Base-by-base conservation (phyloP, 2,888 invertebrate genomes). In the Nycteola revayana region DNA sequence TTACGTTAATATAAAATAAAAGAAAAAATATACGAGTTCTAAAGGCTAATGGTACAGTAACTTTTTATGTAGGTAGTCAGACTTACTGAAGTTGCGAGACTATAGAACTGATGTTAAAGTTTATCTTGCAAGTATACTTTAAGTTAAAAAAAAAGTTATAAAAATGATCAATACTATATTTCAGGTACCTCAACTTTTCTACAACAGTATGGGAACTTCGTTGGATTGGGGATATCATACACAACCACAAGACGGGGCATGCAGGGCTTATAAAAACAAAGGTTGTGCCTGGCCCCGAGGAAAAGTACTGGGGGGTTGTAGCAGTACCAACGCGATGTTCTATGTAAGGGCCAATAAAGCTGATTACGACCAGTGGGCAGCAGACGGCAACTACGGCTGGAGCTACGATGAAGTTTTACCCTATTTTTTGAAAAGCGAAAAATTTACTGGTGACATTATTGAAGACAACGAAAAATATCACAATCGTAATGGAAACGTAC, bases 211-310 rank as follows among this genome's bases (percentile, higher is more conserved):
- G n/a, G 50, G 53, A 5, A 66, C 69, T 2, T 2, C 44, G 7
- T 52, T 83, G 18, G 92, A 92, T 56, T 92, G 92, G 92, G 74
- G 73, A 14, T 92, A 91, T 57, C 81, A 77, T 49, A 86, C 90
- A 0, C 78, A 89, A 49, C 86, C 86, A 1, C 72, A 82, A 48
- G 66, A 81, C 9, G 68, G 21, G 7, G 68, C 70, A 29, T 87
- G 89, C 24, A 80, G 78, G 45, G 71, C 79, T 25, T 87, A 87
- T 28, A 74, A 59, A 50, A 52, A 42, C 11, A 61, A 75, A 29
- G 44, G 73, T n/a, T 81, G 81, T 28, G 70, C 76, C 0, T 91
- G 91, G 92, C 90, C 92, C 1, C 78, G 92, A 21, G 94, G 94
- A 0, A 93, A 92, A 57, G 79, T 89, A 32, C 71, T 92, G 42